Conservation (phyloP, 2,113 vertebrate species). For the Columba livia region DNA sequence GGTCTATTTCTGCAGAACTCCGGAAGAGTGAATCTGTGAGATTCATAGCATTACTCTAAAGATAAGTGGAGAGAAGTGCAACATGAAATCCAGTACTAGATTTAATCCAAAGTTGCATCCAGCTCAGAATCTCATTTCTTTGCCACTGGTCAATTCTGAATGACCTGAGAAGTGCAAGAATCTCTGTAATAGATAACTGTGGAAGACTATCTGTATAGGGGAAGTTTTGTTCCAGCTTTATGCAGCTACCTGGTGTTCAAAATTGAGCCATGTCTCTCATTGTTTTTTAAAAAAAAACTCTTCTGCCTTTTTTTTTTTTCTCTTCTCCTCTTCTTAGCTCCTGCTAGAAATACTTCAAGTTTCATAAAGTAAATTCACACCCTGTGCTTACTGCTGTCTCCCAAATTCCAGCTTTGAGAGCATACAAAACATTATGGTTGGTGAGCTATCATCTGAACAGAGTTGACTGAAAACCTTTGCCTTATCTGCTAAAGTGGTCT, state of each 20-base stretch:
- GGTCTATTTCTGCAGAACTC: not conserved
- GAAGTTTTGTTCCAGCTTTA: not conserved
- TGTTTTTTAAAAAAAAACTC: not conserved
- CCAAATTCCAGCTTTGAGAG: not conserved
- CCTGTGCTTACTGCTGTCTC: not conserved
- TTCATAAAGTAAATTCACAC: not conserved
- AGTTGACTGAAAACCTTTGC: not conserved
- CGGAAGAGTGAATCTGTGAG: not conserved
- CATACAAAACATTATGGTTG: rapidly evolving
- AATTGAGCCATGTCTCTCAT: not conserved
- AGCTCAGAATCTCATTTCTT: not conserved
- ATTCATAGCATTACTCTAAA: not conserved
- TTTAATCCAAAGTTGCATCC: not conserved
- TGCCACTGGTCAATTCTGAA: not conserved
- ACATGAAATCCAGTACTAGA: not conserved
- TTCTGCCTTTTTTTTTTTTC: not conserved
- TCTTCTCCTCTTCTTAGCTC: not conserved
- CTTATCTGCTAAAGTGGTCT: not conserved
- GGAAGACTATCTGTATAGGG: not conserved
- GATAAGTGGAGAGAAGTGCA: not conserved
- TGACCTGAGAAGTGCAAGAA: not conserved
- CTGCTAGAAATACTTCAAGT: not conserved
- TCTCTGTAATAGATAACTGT: not conserved
- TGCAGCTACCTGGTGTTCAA: not conserved
- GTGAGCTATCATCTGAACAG: not conserved